These are phyloP conservation scores for Bostrychus sinensis DNA, from an alignment of 2,113 vertebrate species.

Conservation along the genomic window DNA sequence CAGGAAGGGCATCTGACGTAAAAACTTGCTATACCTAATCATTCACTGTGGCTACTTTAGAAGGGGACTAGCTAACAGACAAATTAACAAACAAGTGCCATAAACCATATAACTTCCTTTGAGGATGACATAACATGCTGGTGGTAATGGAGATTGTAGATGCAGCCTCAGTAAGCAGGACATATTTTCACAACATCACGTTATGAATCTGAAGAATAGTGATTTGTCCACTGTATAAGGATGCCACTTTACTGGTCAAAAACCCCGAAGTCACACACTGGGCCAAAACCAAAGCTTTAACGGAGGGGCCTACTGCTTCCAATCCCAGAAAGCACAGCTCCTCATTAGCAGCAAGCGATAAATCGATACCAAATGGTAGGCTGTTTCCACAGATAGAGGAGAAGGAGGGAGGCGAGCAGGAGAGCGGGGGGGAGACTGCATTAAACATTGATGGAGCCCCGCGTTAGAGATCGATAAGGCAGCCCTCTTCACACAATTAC, in stretches of 20 bases:
- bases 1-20: too few species aligned
- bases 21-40: too few species aligned
- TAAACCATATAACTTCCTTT: too few species aligned
- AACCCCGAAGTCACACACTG: slow-evolving; percentile 15
- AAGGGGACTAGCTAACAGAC: too few species aligned
- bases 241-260: slow-evolving; percentile 20
- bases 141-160: too few species aligned
- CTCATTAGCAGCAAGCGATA: slow-evolving; percentile 63
- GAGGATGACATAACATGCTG: too few species aligned
- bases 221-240: slow-evolving; percentile 17
- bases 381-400: slow-evolving; percentile 62
- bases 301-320: slow-evolving; percentile 20
- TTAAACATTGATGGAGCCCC: slow-evolving; percentile 78
- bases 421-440: slow-evolving; percentile 64
- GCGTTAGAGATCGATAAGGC: slow-evolving; percentile 69
- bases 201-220: slow-evolving; percentile 10
- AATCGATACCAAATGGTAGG: slow-evolving; percentile 74
- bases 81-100: too few species aligned
- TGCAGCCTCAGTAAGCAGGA: too few species aligned
- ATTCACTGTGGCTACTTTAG: too few species aligned
- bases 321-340: slow-evolving; percentile 48
- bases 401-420: slow-evolving; percentile 36
- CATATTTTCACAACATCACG: slow-evolving; percentile 6
- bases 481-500: slow-evolving; percentile 77
- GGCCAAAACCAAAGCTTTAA: slow-evolving; percentile 29